A percentile compares a stretch with the other conserved stretches of the same genome.
phyloP scores from a whole-genome alignment of 2,888 invertebrate species.

The Dorcus hopei region DNA sequence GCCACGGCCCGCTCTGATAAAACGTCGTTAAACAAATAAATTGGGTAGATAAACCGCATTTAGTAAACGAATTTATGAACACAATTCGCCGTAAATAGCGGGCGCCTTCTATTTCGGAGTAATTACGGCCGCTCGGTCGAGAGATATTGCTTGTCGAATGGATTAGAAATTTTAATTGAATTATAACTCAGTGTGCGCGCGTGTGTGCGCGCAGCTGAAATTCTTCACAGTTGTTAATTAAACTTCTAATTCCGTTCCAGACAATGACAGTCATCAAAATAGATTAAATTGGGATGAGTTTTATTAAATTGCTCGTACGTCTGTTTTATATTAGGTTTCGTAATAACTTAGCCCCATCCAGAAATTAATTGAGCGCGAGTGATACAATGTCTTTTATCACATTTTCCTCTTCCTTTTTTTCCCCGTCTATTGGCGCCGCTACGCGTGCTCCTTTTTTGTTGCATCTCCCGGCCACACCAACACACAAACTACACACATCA shows the following conservation, averaged over 20 bases:
- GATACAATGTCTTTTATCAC: constrained; percentile 19
- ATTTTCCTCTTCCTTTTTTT: constrained; percentile 2
- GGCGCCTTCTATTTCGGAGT: constrained; percentile 29
- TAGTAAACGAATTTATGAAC: constrained; percentile 39
- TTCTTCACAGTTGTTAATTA: constrained; percentile 45
- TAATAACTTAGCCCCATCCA: constrained; percentile 36
- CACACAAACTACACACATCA: not conserved
- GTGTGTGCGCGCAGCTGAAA: constrained; percentile 22
- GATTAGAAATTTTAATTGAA: constrained; percentile 37
- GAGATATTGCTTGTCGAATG: constrained; percentile 41
- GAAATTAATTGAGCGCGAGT: constrained; percentile 39
- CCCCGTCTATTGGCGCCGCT: not conserved
- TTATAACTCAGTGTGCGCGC: constrained; percentile 24
- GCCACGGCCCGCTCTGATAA: constrained; percentile 29
- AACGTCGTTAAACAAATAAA: constrained; percentile 40
- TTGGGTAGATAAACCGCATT: constrained; percentile 37
- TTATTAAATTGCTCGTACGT: constrained; percentile 47
- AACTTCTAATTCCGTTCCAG: constrained; percentile 49
- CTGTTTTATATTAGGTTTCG: constrained; percentile 41
- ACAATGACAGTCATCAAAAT: constrained; percentile 50
- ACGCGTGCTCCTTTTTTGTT: not conserved
- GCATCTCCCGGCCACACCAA: not conserved
- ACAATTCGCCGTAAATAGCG: constrained; percentile 27
- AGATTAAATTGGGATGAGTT: constrained; percentile 50
- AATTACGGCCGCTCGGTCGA: constrained; percentile 37